These are phyloP conservation scores for Trichonephila inaurata DNA, from an alignment of 1,140 invertebrate genomes.

Conservation along the genomic window DNA sequence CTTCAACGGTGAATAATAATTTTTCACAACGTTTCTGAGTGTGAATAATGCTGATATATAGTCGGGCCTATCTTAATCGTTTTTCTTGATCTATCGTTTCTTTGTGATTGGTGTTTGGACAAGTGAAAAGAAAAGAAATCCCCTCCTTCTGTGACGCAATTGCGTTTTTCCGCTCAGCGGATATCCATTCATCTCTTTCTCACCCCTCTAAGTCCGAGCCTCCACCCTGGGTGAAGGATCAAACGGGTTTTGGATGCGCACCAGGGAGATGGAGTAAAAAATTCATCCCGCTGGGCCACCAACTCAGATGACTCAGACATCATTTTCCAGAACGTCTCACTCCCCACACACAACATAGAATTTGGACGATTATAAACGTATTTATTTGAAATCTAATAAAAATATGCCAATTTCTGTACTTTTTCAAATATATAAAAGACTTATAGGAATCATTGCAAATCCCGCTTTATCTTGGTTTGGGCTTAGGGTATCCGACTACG, in stretches of 20 bases:
- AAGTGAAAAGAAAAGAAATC: conserved; percentile 42
- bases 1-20: conserved; percentile 2
- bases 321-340: too few species aligned
- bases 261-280: conserved; percentile 45
- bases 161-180: conserved; percentile 71
- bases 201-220: conserved; percentile 56
- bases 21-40: conserved; percentile 19
- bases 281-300: conserved; percentile 57
- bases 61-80: conserved; percentile 58
- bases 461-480: too few species aligned
- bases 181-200: conserved; percentile 65
- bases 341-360: too few species aligned
- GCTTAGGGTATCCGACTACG: too few species aligned
- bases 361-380: too few species aligned
- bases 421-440: too few species aligned
- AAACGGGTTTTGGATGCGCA: conserved; percentile 66
- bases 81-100: conserved; percentile 55
- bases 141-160: conserved; percentile 60
- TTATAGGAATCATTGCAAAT: too few species aligned
- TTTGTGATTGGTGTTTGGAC: conserved; percentile 73
- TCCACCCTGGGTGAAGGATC: conserved; percentile 55
- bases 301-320: not conserved
- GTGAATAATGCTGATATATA: conserved; percentile 56
- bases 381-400: too few species aligned
- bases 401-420: too few species aligned